A percentile compares a stretch with the other conserved stretches of the same genome.
These are phyloP conservation scores for Morpho deidamia DNA, from an alignment of 2,888 invertebrate species.

Conservation along the genomic window DNA sequence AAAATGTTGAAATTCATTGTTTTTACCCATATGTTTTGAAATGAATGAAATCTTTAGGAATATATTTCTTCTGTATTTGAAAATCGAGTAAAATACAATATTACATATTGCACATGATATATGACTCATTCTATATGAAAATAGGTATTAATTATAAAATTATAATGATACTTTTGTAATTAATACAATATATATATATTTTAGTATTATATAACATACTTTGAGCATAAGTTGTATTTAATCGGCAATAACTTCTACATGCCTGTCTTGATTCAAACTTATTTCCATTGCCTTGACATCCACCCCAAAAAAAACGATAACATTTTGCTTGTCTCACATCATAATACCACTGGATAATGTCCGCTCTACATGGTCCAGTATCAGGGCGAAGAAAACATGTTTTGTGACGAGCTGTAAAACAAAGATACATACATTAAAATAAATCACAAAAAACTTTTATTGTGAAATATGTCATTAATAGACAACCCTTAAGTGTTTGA, in stretches of 20 bases:
- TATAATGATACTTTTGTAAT: too few relatives aligned
- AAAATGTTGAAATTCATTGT: too few relatives aligned
- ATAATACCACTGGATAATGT: conserved; percentile 58
- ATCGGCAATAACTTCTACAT: conserved; percentile 40
- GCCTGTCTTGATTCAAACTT: conserved; percentile 38
- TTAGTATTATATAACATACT: conserved; percentile 23
- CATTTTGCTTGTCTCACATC: conserved; percentile 46
- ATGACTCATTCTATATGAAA: too few relatives aligned
- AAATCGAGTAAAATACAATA: too few relatives aligned
- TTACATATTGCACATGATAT: too few relatives aligned
- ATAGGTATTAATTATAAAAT: too few relatives aligned
- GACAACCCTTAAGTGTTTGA: conserved; percentile 38
- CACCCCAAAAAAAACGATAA: conserved; percentile 61
- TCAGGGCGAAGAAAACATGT: conserved; percentile 58
- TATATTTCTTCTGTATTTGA: too few relatives aligned
- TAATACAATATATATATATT: too few relatives aligned
- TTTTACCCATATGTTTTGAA: too few relatives aligned
- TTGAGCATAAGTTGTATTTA: conserved; percentile 28
- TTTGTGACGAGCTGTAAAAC: conserved; percentile 43
- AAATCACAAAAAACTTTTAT: background rate
- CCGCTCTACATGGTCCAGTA: conserved; percentile 59
- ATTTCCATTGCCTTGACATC: conserved; percentile 68
- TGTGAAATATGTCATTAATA: background rate
- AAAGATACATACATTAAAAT: background rate
- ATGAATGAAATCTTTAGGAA: too few relatives aligned